Evolutionary conservation across 2,113 vertebrate species (phyloP).

Genomic region (Microtus pennsylvanicus): DNA sequence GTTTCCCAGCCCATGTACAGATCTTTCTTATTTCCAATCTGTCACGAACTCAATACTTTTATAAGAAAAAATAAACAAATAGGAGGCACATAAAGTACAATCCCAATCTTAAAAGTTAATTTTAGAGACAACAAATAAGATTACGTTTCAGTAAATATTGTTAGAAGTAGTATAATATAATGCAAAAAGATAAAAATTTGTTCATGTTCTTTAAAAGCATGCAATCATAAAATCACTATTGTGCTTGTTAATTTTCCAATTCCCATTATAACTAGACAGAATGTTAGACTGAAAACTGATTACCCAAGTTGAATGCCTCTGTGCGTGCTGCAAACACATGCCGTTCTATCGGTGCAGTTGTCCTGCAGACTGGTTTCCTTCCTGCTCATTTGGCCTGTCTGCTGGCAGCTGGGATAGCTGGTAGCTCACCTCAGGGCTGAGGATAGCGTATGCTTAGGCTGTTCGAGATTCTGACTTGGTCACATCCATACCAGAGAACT

Average conservation of each 20-base stretch:
- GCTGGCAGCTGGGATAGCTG: background rate
- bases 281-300: background rate
- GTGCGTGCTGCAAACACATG: background rate
- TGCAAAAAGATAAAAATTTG: background rate
- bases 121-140: conserved; percentile 53
- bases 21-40: conserved; percentile 19
- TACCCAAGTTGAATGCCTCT: background rate
- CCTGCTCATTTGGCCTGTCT: background rate
- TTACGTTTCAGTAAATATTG: background rate
- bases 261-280: conserved; percentile 31
- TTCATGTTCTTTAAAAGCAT: background rate
- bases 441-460: background rate
- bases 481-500: background rate
- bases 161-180: background rate
- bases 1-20: background rate
- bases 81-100: background rate
- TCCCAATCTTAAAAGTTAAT: background rate
- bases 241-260: background rate
- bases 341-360: background rate
- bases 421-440: background rate
- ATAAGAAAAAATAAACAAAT: background rate
- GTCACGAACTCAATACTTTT: background rate
- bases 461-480: background rate
- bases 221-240: background rate
- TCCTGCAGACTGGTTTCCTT: background rate